Percentiles rank a stretch among this genome's conserved stretches.
Conservation (phyloP, 2,113 vertebrate species). For the Spilogale gracilis region DNA sequence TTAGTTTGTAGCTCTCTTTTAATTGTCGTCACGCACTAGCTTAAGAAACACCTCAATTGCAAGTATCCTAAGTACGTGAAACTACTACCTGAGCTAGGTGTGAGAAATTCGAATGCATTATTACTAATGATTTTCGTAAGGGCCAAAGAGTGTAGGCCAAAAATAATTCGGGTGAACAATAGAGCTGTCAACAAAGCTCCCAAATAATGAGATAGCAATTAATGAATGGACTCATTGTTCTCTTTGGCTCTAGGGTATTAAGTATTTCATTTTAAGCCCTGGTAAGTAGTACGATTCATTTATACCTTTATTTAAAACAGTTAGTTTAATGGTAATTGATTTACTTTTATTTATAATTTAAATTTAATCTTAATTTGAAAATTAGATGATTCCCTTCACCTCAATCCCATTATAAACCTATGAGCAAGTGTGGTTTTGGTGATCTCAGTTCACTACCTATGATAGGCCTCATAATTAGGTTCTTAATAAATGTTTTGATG, state of each 20-base stretch:
- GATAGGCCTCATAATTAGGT: background rate
- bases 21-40: background rate
- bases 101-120: slow-evolving; percentile 49
- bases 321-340: background rate
- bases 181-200: slow-evolving; percentile 26
- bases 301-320: background rate
- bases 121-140: slow-evolving; percentile 76
- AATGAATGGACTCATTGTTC: slow-evolving; percentile 51
- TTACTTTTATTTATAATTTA: slow-evolving; percentile 48
- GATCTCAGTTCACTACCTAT: background rate
- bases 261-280: background rate
- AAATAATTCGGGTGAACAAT: slow-evolving; percentile 76
- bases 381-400: background rate
- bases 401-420: background rate
- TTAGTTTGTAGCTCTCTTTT: background rate
- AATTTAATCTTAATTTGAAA: background rate
- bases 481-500: slow-evolving; percentile 27
- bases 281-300: background rate
- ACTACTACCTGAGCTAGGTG: slow-evolving; percentile 14
- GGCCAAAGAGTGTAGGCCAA: slow-evolving; percentile 68
- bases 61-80: slow-evolving; percentile 57
- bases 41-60: slow-evolving; percentile 36
- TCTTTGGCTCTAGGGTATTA: background rate
- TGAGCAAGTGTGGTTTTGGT: background rate
- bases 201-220: slow-evolving; percentile 66